Evolutionary conservation across 1,140 invertebrate species (phyloP), one percentile per base, ranked within the genome.

Genomic region (Coenobita brevimanus): DNA sequence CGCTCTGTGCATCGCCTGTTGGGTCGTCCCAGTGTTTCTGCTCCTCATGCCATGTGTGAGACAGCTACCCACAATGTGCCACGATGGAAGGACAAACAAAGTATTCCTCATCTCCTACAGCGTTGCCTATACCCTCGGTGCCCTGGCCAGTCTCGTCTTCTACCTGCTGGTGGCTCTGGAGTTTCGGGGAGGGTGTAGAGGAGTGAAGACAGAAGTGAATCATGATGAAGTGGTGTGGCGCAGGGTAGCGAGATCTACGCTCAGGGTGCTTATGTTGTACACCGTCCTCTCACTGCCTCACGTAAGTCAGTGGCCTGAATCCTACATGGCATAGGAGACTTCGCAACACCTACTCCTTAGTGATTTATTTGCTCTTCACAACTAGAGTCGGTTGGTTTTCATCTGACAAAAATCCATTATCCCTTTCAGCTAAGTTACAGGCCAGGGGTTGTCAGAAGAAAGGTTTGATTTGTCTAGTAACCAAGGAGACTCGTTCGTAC

Each of bases 121-220:
- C 43, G 84, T 64, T 6, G 41, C 50, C 3, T 87, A 87, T 46
- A 41, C 8, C 30, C 33, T 87, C 3, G 84, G 84, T 10, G 76
- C 62, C 62, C 33, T 80, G 3, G 10, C 36, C 43, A 87, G 41
- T 27, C 36, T 87, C 38, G 17, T 87, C 30, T 54, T 87, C 8
- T 80, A 87, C 57, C 17, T 69, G 57, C 76, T 87, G 43, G 84
- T 87, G 33, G 76, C 75, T 24, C 33, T 57, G 1, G 84, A 87
- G 75, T 87, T 87, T 27, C 57, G 84, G 1, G 10, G 27, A 27
- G 36, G 50, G 24, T 69, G 64, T 10, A 17, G 6, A 21, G 1
- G 30, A 80, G 3, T 30, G 24, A 41, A 24, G 27, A 2, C 15
- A 27, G 21, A 43, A 13, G 30, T 38, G 8, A 0, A n/a, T 2